phyloP scores from a whole-genome alignment of 1,140 invertebrate species.

The Aporrectodea caliginosa region DNA sequence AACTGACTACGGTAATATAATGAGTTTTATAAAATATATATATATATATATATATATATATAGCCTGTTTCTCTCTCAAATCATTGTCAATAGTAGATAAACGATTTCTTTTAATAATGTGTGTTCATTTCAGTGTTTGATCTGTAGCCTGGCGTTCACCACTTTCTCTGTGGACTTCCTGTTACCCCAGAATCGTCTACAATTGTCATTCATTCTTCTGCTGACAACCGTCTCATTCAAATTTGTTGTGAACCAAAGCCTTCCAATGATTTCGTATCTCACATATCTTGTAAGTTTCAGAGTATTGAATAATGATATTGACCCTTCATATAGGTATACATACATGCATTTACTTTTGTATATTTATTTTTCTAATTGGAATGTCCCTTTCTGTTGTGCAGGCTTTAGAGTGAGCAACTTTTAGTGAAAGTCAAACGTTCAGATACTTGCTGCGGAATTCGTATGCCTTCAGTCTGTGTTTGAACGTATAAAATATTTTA shows the following conservation, averaged over 20 bases:
- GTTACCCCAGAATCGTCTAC: constrained; percentile 35
- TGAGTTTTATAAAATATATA: too few relatives aligned
- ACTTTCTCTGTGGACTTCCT: constrained; percentile 32
- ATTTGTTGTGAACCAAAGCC: constrained; percentile 36
- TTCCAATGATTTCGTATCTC: constrained; percentile 37
- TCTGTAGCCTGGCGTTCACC: constrained; percentile 30
- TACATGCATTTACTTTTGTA: too few relatives aligned
- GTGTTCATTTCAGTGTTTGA: constrained; percentile 30
- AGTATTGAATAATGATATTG: background rate
- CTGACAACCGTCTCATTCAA: constrained; percentile 37
- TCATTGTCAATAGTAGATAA: too few relatives aligned
- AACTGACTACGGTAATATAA: too few relatives aligned
- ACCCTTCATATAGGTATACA: too few relatives aligned
- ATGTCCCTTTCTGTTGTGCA: too few relatives aligned
- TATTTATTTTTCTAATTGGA: too few relatives aligned
- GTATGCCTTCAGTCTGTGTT: background rate
- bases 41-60: too few relatives aligned
- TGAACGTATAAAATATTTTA: too few relatives aligned
- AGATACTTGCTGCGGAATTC: background rate
- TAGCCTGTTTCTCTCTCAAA: too few relatives aligned
- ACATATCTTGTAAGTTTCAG: constrained; percentile 34
- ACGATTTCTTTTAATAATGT: background rate
- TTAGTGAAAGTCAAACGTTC: background rate
- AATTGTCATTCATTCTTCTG: constrained; percentile 36
- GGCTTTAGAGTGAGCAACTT: background rate